Evolutionary conservation across 2,113 vertebrate species (phyloP).

Genomic region (Agelaius phoeniceus): DNA sequence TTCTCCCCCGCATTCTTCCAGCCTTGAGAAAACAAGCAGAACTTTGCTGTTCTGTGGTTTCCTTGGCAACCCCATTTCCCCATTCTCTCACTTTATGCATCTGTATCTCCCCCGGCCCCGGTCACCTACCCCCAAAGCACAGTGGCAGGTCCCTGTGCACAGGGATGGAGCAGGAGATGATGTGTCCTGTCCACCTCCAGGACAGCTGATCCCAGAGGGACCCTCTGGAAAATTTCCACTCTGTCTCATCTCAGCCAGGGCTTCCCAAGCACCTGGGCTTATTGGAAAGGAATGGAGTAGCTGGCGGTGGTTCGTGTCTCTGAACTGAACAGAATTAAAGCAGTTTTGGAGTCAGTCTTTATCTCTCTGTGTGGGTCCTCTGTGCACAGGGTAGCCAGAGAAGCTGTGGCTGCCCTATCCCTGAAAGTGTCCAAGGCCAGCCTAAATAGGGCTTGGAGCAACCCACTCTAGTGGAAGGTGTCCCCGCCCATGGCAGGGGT

Average conservation of each 20-base stretch:
- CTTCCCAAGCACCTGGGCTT: not conserved
- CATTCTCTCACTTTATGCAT: not conserved
- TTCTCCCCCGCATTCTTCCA: slow-evolving; percentile 15
- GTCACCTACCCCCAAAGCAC: accelerated
- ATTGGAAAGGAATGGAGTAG: not conserved
- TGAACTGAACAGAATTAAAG: not conserved
- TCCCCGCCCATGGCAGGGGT: not conserved
- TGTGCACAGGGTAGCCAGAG: not conserved
- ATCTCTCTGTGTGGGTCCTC: accelerated
- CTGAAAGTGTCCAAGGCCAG: no score
- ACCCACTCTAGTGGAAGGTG: not conserved
- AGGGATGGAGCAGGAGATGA: accelerated
- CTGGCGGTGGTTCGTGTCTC: accelerated
- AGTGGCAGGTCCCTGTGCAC: no score
- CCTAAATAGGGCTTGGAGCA: accelerated
- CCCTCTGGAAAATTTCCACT: not conserved
- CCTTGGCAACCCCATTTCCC: slow-evolving; percentile 50
- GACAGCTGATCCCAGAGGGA: not conserved
- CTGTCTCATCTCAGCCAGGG: not conserved
- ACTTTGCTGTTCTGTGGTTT: slow-evolving; percentile 22
- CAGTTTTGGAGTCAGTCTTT: not conserved
- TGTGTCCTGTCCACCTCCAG: not conserved
- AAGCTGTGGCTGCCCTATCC: not conserved
- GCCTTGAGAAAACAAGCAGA: not conserved
- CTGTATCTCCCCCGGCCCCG: accelerated